Conservation (phyloP, 2,797 vertebrate species). For the Fistularia tabacaria region DNA sequence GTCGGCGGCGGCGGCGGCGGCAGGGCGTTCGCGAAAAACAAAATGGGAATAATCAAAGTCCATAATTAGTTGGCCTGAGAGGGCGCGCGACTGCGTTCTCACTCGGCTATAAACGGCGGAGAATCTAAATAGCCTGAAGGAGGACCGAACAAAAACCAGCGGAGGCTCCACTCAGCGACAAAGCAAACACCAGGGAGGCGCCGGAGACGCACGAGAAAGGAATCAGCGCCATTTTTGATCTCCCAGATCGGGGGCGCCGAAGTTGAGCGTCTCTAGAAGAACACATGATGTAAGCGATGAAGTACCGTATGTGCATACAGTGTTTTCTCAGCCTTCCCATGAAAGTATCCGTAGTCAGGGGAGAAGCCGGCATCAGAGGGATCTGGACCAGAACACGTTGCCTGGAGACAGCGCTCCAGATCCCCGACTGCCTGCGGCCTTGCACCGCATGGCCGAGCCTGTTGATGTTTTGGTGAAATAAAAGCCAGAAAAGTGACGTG, state of each 20-base stretch:
- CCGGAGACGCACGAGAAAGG: constrained; percentile 48
- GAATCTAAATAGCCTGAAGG: constrained; percentile 50
- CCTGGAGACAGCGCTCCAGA: no score
- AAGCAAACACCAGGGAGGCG: constrained; percentile 51
- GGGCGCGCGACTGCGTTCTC: constrained; percentile 52
- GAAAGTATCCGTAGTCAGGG: constrained; percentile 30
- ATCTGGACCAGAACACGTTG: no score
- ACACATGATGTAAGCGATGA: constrained; percentile 7
- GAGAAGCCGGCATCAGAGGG: constrained; percentile 10
- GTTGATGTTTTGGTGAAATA: no score
- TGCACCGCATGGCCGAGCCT: no score
- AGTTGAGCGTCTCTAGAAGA: no score
- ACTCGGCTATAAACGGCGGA: constrained; percentile 33
- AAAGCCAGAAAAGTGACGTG: no score
- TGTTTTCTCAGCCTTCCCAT: neutral
- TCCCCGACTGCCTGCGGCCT: no score
- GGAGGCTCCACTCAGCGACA: constrained; percentile 26
- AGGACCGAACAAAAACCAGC: constrained; percentile 32
- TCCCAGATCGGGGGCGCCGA: constrained; percentile 14
- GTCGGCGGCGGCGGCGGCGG: constrained; percentile 60
- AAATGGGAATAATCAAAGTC: constrained; percentile 80
- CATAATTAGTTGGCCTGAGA: constrained; percentile 73
- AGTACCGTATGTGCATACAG: constrained; percentile 7
- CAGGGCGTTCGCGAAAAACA: constrained; percentile 51
- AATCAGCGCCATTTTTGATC: constrained; percentile 33